Evolutionary conservation across 1,140 invertebrate species (phyloP).

Genomic region (Telenomus remus): DNA sequence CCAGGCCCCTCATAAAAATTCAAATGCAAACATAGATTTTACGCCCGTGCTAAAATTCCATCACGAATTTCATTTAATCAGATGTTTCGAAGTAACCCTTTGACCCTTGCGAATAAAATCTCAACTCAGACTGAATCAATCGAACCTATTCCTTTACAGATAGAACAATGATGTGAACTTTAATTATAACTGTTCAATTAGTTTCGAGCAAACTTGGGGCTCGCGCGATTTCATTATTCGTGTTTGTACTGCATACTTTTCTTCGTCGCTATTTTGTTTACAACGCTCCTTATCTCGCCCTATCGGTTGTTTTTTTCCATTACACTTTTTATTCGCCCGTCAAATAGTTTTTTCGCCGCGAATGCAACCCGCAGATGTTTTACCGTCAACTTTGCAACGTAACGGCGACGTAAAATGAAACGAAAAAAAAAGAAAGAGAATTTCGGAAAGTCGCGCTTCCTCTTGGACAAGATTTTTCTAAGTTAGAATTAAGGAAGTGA

Average conservation of each 20-base stretch:
- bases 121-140: conserved; percentile 51
- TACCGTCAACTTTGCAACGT: not conserved
- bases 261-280: conserved; percentile 26
- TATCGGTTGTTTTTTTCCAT: conserved; percentile 35
- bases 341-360: not conserved
- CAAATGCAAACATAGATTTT: conserved; percentile 47
- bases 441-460: conserved; percentile 42
- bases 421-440: conserved; percentile 37
- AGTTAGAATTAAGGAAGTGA: conserved; percentile 54
- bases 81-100: conserved; percentile 23
- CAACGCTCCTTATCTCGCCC: conserved; percentile 4
- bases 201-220: conserved; percentile 38
- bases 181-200: conserved; percentile 53
- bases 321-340: conserved; percentile 5
- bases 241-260: conserved; percentile 4
- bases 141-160: conserved; percentile 25
- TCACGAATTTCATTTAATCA: conserved; percentile 32
- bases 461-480: conserved; percentile 48
- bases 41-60: conserved; percentile 29
- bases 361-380: conserved; percentile 33
- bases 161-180: conserved; percentile 49
- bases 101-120: conserved; percentile 23
- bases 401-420: too few species aligned
- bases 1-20: conserved; percentile 49
- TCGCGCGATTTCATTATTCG: conserved; percentile 14